Conservation (phyloP, 2,888 invertebrate genomes). For the Carabus problematicus region DNA sequence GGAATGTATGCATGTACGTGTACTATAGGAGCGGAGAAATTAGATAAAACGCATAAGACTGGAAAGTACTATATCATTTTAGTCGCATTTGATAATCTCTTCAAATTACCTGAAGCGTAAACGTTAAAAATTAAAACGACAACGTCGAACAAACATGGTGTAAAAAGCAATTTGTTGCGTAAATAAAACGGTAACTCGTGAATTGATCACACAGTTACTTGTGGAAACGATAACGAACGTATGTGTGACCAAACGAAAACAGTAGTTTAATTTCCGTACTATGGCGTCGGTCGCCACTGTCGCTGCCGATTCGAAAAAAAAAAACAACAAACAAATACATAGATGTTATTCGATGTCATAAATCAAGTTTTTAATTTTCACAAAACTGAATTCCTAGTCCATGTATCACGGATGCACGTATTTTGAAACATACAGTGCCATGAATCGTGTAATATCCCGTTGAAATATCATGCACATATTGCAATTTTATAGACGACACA, state of each 20-base stretch:
- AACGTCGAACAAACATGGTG: constrained; percentile 7
- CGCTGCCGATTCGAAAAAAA: not conserved
- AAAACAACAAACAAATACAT: not conserved
- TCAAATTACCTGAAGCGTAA: constrained; percentile 19
- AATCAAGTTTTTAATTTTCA: constrained; percentile 39
- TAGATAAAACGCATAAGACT: not conserved
- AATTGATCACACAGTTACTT: constrained; percentile 6
- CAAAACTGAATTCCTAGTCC: constrained; percentile 33
- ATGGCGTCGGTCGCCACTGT: constrained; percentile 3
- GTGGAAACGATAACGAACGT: constrained; percentile 10
- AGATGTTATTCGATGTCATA: constrained; percentile 24
- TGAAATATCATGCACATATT: too few species aligned
- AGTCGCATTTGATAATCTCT: constrained; percentile 10
- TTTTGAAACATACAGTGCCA: constrained; percentile 14
- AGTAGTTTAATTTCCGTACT: constrained; percentile 16
- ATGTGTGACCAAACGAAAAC: constrained; percentile 8
- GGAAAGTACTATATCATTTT: constrained; percentile 9
- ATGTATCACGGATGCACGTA: constrained; percentile 26
- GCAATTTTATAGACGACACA: too few species aligned
- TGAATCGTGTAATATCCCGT: constrained; percentile 8
- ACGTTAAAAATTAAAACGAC: constrained; percentile 15
- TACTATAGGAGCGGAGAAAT: too few species aligned
- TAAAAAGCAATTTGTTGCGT: constrained; percentile 27
- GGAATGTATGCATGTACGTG: not conserved
- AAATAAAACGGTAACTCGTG: constrained; percentile 25